Percentiles rank a stretch among this genome's conserved stretches.
Conservation (phyloP, 2,113 vertebrate species). For the Sclerurus mexicanus region DNA sequence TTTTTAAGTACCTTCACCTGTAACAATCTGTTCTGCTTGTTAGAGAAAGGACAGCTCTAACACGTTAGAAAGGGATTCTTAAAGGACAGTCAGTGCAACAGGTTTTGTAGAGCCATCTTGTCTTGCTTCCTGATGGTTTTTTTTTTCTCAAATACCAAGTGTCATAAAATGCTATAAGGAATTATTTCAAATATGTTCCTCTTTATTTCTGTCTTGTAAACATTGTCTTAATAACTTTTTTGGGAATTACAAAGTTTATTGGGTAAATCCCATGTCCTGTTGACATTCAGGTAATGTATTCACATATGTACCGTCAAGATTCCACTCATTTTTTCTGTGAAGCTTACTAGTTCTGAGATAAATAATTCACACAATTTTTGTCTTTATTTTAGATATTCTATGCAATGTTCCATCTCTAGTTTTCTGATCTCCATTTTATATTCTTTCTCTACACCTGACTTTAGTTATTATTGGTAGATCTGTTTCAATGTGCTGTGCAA, state of each 20-base stretch:
- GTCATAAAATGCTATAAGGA: not conserved
- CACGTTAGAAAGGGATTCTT: not conserved
- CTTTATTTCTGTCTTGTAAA: not conserved
- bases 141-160: not conserved
- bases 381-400: not conserved
- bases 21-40: not conserved
- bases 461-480: not conserved
- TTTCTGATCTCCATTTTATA: not conserved
- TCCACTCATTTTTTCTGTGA: not conserved
- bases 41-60: not conserved
- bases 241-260: not conserved
- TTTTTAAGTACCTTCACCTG: not conserved
- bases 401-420: not conserved
- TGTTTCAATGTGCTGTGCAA: rapidly evolving
- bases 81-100: not conserved
- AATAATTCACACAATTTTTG: not conserved
- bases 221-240: not conserved
- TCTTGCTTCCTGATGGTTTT: not conserved
- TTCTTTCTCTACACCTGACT: not conserved
- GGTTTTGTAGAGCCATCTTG: not conserved
- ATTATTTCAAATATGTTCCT: not conserved
- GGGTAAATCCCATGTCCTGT: not conserved
- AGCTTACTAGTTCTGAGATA: not conserved
- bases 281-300: not conserved
- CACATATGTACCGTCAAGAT: not conserved